phyloP scores from a whole-genome alignment of 2,113 vertebrate species.

The Gulo gulo region DNA sequence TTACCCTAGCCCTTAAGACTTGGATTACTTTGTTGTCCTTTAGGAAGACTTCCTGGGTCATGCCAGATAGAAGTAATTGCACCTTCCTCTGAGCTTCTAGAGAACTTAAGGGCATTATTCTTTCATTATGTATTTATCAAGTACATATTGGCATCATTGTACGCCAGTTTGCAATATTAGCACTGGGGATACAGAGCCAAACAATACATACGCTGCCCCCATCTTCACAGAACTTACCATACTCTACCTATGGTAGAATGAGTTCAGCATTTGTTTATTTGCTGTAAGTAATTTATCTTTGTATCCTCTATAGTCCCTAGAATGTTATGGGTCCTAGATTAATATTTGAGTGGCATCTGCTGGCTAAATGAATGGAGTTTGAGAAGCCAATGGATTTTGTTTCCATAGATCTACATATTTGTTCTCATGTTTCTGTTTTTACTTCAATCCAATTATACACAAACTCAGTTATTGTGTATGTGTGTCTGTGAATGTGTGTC shows the following conservation, averaged over 20 bases:
- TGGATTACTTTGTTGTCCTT: not conserved
- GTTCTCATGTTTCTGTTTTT: not conserved
- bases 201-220: not conserved
- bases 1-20: not conserved
- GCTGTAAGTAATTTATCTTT: not conserved
- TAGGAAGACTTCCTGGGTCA: not conserved
- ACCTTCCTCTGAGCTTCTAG: not conserved
- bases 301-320: not conserved
- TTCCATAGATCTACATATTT: not conserved
- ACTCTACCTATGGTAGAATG: not conserved
- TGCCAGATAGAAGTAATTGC: not conserved
- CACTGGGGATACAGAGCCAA: not conserved
- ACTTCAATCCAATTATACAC: not conserved
- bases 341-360: not conserved
- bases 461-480: not conserved
- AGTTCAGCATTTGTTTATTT: not conserved
- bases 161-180: not conserved
- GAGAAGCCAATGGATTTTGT: not conserved
- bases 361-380: not conserved
- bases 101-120: not conserved
- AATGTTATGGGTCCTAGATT: not conserved
- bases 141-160: not conserved
- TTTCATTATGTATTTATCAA: not conserved
- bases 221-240: not conserved
- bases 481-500: not conserved